Evolutionary conservation across 1,140 invertebrate species (phyloP), one percentile per base, ranked within the genome.

Genomic region (Antheraea mylitta): DNA sequence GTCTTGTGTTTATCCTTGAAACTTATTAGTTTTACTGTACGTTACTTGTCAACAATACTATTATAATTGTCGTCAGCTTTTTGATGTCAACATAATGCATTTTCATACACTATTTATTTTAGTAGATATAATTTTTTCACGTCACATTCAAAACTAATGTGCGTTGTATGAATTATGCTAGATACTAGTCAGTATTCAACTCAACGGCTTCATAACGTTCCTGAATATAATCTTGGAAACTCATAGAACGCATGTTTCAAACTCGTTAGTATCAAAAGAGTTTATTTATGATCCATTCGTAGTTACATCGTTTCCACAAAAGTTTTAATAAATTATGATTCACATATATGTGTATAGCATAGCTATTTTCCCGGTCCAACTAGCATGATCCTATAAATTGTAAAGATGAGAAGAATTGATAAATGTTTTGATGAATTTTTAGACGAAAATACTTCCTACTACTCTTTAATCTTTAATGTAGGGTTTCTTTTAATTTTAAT

Each of bases 1-100:
- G 88, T 90, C 85, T 90, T 16, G 11, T 53, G 5, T 53, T 13
- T 13, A 16, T 53, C 45, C 45, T 53, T 53, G 45, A 13, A 53
- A 53, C 11, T 53, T 6, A 13, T 53, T 16, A 13, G 38, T 42
- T 42, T 42, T 42, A 16, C 45, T 16, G 38, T 53, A 53, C 11
- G 16, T 53, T 53, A 16, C 16, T 1, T 53, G 45, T 53, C 11
- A 53, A 53, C 11, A 53, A 16, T 16, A 53, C 11, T 10, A 53
- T 16, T 53, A 13, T 6, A 53, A n/a, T 13, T 53, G 9, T 53
- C 45, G 13, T 53, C 45, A 53, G 45, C 13, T 53, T 53, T 53
- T 53, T 53, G 45, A 53, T 11, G 45, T 53, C 45, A 7, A 3
- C 7, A 42, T 42, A 42, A 42, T 42, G 11, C 38, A 11, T 42